Percentiles rank a stretch among this genome's conserved stretches.
These are phyloP conservation scores for Ophraella communa DNA, from an alignment of 2,888 invertebrate genomes.

Conservation along the genomic window DNA sequence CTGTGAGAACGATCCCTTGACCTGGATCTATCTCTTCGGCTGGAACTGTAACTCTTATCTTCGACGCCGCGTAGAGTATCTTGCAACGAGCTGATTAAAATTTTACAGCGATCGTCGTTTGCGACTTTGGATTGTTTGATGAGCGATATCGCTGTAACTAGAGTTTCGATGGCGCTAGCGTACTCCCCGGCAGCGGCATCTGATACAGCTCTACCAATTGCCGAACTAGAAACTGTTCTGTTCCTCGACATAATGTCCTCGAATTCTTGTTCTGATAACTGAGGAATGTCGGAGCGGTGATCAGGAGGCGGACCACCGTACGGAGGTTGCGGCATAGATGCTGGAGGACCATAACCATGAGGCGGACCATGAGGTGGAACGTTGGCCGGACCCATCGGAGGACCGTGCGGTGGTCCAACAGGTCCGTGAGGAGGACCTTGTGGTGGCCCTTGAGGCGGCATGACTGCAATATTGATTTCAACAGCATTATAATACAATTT, in stretches of 20 bases:
- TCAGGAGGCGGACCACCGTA: conserved; percentile 69
- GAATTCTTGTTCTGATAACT: conserved; percentile 91
- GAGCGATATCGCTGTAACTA: conserved; percentile 97
- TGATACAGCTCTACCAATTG: conserved; percentile 92
- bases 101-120: conserved; percentile 97
- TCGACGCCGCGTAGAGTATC: conserved; percentile 98
- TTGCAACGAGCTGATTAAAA: conserved; percentile 88
- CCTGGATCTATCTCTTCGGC: conserved; percentile 67
- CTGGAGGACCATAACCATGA: conserved; percentile 65
- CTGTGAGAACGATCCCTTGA: conserved; percentile 58
- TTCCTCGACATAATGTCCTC: conserved; percentile 98
- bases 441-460: conserved; percentile 71
- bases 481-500: neutral
- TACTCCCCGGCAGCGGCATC: conserved; percentile 98
- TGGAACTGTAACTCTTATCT: conserved; percentile 91
- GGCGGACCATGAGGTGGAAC: conserved; percentile 62
- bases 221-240: conserved; percentile 95
- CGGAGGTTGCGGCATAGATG: conserved; percentile 59
- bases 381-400: conserved; percentile 66
- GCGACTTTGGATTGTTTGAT: conserved; percentile 95
- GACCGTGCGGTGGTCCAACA: conserved; percentile 67
- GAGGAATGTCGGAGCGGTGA: conserved; percentile 66
- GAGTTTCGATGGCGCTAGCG: conserved; percentile 97
- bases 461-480: conserved; percentile 48
- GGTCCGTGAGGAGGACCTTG: conserved; percentile 69